Evolutionary conservation across 1,140 invertebrate genomes (phyloP).

Genomic region (Polypedilum pembai): DNA sequence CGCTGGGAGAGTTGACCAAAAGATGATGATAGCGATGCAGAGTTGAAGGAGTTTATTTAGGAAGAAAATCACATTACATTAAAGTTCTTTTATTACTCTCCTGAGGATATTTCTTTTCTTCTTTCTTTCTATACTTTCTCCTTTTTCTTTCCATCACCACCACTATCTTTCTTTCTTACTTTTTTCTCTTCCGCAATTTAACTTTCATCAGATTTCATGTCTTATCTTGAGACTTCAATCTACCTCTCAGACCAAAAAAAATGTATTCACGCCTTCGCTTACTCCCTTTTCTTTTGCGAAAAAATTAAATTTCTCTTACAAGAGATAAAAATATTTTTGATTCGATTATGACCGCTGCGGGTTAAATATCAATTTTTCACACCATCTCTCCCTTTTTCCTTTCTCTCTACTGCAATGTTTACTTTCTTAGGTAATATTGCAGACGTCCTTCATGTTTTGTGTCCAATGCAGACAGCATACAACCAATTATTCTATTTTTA

Average conservation of each 20-base stretch:
- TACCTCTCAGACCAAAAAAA: background rate
- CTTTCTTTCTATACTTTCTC: background rate
- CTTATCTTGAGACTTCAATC: background rate
- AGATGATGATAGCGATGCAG: background rate
- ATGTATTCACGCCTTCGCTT: background rate
- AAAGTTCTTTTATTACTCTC: background rate
- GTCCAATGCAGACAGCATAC: too few species aligned
- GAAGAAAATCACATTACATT: background rate
- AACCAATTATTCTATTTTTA: too few species aligned
- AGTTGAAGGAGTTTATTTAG: background rate
- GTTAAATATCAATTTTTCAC: constrained; percentile 19
- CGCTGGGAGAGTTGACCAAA: too few species aligned
- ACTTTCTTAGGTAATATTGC: too few species aligned
- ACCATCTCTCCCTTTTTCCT: background rate
- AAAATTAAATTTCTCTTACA: background rate
- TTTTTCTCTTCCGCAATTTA: constrained; percentile 4
- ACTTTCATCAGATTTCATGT: background rate
- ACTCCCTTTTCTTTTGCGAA: background rate
- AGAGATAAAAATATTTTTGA: background rate
- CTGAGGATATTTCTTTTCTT: background rate
- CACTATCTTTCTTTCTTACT: too few species aligned
- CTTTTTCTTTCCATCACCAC: background rate
- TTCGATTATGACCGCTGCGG: constrained; percentile 2
- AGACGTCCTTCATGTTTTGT: too few species aligned
- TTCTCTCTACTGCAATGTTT: too few species aligned